Percentiles rank a stretch among this genome's conserved stretches.
These are phyloP conservation scores for Solen grandis DNA, from an alignment of 1,140 invertebrate genomes.

Conservation along the genomic window DNA sequence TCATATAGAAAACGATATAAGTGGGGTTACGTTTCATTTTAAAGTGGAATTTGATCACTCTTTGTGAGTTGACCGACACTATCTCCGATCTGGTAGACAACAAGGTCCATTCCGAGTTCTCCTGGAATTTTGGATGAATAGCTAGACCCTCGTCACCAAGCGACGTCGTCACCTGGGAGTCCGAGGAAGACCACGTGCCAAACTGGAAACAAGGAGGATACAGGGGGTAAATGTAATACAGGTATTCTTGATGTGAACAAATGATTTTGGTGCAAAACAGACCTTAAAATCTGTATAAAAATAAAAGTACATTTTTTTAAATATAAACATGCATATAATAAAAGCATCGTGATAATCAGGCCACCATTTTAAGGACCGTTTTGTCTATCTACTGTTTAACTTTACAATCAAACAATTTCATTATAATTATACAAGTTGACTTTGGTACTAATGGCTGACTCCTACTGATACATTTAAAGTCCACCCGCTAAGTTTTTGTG, in stretches of 20 bases:
- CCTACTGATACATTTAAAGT: too few species aligned
- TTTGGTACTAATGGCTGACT: too few species aligned
- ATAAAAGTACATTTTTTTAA: not conserved
- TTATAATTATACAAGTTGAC: too few species aligned
- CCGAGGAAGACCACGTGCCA: conserved; percentile 88
- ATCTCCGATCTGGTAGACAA: not conserved
- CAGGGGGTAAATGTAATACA: not conserved
- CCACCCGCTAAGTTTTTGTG: too few species aligned
- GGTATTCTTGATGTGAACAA: not conserved
- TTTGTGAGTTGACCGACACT: conserved; percentile 69
- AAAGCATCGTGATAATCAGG: too few species aligned
- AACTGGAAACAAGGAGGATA: conserved; percentile 16
- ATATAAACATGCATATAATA: too few species aligned
- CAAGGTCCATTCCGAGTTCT: conserved; percentile 45
- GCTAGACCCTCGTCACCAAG: conserved; percentile 6
- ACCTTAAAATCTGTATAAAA: not conserved
- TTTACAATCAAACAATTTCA: too few species aligned
- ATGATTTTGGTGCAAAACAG: not conserved
- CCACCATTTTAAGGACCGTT: too few species aligned
- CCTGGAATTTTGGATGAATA: conserved; percentile 11
- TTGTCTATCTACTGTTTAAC: too few species aligned
- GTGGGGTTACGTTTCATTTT: conserved; percentile 36
- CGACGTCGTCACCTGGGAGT: conserved; percentile 13
- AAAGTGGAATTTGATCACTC: conserved; percentile 83
- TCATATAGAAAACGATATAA: conserved; percentile 37